Evolutionary conservation across 2,113 vertebrate genomes (phyloP).

Genomic region (Ramphastos sulfuratus): DNA sequence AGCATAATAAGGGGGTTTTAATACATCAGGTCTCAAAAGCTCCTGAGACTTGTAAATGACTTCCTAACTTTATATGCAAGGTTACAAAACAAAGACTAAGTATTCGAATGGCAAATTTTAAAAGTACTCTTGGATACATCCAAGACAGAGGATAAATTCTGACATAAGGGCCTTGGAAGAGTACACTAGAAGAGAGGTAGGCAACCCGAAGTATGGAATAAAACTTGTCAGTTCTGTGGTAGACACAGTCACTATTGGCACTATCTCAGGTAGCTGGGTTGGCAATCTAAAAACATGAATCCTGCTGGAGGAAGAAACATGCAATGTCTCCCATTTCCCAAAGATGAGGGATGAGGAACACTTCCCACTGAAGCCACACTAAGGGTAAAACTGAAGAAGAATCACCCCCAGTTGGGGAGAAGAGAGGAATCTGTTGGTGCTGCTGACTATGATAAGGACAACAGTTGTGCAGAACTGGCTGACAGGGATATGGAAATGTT

Average conservation of each 20-base stretch:
- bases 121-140: not conserved
- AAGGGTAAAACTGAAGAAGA: conserved; percentile 32
- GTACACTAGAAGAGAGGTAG: not conserved
- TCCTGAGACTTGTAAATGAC: not conserved
- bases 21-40: not conserved
- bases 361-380: not conserved
- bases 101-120: not conserved
- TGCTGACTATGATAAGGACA: conserved; percentile 73
- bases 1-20: not conserved
- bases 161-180: not conserved
- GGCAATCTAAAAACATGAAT: not conserved
- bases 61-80: not conserved
- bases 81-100: not conserved
- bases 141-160: not conserved
- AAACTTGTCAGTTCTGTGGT: not conserved
- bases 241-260: not conserved
- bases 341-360: not conserved
- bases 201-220: not conserved
- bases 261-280: not conserved
- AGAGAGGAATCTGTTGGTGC: conserved; percentile 64
- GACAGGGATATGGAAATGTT: conserved; percentile 75
- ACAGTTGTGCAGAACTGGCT: conserved; percentile 73
- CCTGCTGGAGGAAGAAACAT: not conserved
- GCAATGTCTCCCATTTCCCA: not conserved
- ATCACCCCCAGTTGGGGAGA: not conserved